Conservation (phyloP, 2,888 invertebrate genomes). For the Brassicogethes aeneus region DNA sequence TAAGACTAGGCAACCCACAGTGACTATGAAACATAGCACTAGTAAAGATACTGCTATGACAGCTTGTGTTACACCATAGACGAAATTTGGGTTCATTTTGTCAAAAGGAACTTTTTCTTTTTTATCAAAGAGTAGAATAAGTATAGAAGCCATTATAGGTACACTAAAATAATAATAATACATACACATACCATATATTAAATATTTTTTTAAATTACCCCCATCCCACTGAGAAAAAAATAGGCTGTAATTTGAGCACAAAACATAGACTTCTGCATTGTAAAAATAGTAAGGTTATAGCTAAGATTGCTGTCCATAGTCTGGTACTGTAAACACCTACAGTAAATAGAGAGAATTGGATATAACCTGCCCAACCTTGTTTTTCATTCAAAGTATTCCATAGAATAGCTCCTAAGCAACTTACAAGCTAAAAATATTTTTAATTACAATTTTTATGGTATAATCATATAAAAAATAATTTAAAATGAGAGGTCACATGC, state of each 20-base stretch:
- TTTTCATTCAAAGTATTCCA: constrained; percentile 54
- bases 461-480: not conserved
- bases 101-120: constrained; percentile 45
- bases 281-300: constrained; percentile 71
- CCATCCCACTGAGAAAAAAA: constrained; percentile 52
- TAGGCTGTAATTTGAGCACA: constrained; percentile 66
- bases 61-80: constrained; percentile 69
- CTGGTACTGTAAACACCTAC: constrained; percentile 73
- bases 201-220: constrained; percentile 38
- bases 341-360: constrained; percentile 70
- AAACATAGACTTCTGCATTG: constrained; percentile 78
- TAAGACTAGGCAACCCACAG: constrained; percentile 70
- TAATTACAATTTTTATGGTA: constrained; percentile 7
- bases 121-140: constrained; percentile 49
- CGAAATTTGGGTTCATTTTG: constrained; percentile 65
- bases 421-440: constrained; percentile 50
- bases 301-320: constrained; percentile 77
- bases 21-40: constrained; percentile 72
- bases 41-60: constrained; percentile 66
- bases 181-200: constrained; percentile 35
- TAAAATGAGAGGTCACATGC: not conserved
- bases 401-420: constrained; percentile 65
- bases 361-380: constrained; percentile 53
- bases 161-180: constrained; percentile 38
- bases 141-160: constrained; percentile 57